phyloP scores from a whole-genome alignment of 2,888 invertebrate genomes.

The Sinelater perroti region DNA sequence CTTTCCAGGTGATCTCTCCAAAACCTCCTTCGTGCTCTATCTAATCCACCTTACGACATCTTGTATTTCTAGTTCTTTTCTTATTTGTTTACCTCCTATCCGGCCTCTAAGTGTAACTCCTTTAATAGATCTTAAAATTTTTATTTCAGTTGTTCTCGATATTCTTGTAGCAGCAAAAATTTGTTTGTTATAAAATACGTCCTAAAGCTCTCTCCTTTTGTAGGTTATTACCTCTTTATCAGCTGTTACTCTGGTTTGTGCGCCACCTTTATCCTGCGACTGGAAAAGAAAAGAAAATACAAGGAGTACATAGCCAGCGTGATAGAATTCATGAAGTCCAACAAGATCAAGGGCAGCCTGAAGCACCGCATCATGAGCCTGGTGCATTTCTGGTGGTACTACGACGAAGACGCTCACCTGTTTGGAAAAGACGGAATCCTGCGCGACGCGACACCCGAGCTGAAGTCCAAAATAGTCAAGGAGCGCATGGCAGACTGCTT shows the following conservation, averaged over 20 bases:
- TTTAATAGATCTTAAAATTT: too few species aligned
- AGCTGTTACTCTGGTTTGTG: conserved; percentile 35
- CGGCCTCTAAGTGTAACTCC: too few species aligned
- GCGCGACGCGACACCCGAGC: conserved; percentile 31
- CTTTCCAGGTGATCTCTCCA: too few species aligned
- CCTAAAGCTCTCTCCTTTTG: neutral
- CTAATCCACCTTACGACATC: too few species aligned
- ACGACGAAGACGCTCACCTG: conserved; percentile 59
- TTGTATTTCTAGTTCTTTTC: too few species aligned
- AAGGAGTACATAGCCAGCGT: conserved; percentile 63
- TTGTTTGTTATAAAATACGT: too few species aligned
- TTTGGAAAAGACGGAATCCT: conserved; percentile 31
- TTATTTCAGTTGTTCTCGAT: too few species aligned
- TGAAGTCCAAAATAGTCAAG: conserved; percentile 34
- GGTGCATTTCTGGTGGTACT: conserved; percentile 64
- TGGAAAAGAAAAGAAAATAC: conserved; percentile 48
- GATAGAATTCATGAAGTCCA: conserved; percentile 63
- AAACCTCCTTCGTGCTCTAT: too few species aligned
- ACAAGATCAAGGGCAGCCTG: conserved; percentile 61
- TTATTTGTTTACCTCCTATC: too few species aligned
- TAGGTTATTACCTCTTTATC: conserved; percentile 35
- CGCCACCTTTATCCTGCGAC: conserved; percentile 26
- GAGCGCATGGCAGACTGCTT: conserved; percentile 30
- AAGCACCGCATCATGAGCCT: conserved; percentile 62
- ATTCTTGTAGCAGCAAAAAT: too few species aligned